These are phyloP conservation scores for Flabesymbios commensalis DNA, from an alignment of 2,888 invertebrate species.

Conservation along the genomic window DNA sequence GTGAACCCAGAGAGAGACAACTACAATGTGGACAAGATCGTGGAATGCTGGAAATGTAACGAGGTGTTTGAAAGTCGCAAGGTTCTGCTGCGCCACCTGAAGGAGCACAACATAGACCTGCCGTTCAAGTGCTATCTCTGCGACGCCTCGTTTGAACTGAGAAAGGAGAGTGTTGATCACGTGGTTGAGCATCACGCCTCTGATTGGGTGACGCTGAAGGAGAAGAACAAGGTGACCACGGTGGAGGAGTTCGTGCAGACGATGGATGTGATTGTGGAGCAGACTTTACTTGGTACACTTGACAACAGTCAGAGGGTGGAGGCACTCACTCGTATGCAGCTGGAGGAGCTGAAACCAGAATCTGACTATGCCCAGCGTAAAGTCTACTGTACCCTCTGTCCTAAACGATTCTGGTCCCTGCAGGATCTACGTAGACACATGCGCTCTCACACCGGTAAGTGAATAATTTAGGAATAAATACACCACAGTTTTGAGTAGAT, in stretches of 20 bases:
- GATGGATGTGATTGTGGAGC: slow-evolving; percentile 49
- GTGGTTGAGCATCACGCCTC: slow-evolving; percentile 75
- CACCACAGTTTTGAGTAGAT: too few relatives aligned
- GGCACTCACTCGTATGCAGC: too few relatives aligned
- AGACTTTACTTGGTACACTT: slow-evolving; percentile 19
- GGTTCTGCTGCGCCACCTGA: slow-evolving; percentile 52
- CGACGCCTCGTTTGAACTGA: slow-evolving; percentile 80
- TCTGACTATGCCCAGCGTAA: slow-evolving; percentile 45
- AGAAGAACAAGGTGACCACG: slow-evolving; percentile 53
- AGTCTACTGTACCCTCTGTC: slow-evolving; percentile 77
- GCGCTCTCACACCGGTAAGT: slow-evolving; percentile 74
- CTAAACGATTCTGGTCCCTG: slow-evolving; percentile 92
- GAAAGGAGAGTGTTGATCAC: slow-evolving; percentile 81
- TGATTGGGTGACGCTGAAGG: slow-evolving; percentile 80
- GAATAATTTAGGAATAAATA: not conserved
- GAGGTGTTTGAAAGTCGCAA: slow-evolving; percentile 48
- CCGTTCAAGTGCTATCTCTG: slow-evolving; percentile 89
- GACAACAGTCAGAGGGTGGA: slow-evolving; percentile 34
- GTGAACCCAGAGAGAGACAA: slow-evolving; percentile 56
- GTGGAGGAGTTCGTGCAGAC: slow-evolving; percentile 46
- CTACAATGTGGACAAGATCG: slow-evolving; percentile 57
- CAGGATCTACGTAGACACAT: slow-evolving; percentile 91
- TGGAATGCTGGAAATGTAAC: slow-evolving; percentile 54
- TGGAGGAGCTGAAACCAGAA: slow-evolving; percentile 37
- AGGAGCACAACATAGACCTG: slow-evolving; percentile 62